phyloP scores from a whole-genome alignment of 2,888 invertebrate genomes.

The Sisyra terminalis region DNA sequence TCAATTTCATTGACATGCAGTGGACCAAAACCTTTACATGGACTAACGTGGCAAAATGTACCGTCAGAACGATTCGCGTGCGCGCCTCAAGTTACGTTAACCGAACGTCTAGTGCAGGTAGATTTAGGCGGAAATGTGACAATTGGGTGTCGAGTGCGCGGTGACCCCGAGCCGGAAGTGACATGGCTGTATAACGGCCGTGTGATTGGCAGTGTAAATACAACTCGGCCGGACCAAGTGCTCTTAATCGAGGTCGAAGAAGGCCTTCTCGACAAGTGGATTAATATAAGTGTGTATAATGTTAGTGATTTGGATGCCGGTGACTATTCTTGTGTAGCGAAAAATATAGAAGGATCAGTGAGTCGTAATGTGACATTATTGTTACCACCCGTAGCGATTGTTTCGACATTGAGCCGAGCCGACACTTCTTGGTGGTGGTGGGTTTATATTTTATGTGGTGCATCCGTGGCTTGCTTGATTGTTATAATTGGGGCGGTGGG shows the following conservation, averaged over 20 bases:
- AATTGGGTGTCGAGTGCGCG: conserved; percentile 63
- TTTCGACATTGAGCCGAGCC: conserved; percentile 59
- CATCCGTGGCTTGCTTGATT: conserved; percentile 42
- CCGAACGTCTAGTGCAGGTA: conserved; percentile 38
- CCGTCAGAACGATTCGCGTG: conserved; percentile 66
- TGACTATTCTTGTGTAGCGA: conserved; percentile 67
- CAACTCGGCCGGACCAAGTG: conserved; percentile 27
- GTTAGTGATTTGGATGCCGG: conserved; percentile 70
- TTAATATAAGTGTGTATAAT: conserved; percentile 67
- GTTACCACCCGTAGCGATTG: conserved; percentile 51
- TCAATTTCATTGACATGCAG: conserved; percentile 58
- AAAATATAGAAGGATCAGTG: conserved; percentile 44
- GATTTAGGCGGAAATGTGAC: conserved; percentile 71
- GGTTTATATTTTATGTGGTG: conserved; percentile 47
- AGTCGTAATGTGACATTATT: conserved; percentile 46
- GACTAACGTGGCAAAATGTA: conserved; percentile 61
- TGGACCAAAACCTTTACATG: conserved; percentile 50
- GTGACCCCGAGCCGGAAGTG: conserved; percentile 70
- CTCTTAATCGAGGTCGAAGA: conserved; percentile 28
- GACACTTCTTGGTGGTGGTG: conserved; percentile 56
- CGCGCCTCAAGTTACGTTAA: conserved; percentile 46
- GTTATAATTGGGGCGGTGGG: conserved; percentile 32
- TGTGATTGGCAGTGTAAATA: conserved; percentile 35
- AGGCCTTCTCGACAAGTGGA: conserved; percentile 40
- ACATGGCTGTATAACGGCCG: conserved; percentile 69